Evolutionary conservation across 2,888 invertebrate species (phyloP).

Genomic region (Aphelenchoides bicaudatus): DNA sequence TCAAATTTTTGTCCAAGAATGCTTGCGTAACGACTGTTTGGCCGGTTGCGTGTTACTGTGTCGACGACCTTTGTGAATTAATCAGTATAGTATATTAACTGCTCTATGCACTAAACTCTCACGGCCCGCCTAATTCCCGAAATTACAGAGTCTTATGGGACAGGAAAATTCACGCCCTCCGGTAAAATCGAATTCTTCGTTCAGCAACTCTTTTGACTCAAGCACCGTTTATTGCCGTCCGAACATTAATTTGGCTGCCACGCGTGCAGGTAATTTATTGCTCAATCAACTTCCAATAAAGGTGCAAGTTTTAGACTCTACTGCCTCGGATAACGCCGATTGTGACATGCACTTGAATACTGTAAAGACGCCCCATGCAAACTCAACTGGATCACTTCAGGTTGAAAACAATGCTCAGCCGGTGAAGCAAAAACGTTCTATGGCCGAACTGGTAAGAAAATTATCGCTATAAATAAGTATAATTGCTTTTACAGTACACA

Average conservation of each 20-base stretch:
- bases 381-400: too few species aligned
- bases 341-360: background rate
- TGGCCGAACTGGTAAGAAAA: background rate
- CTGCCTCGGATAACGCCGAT: background rate
- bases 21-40: too few species aligned
- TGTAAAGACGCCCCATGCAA: too few species aligned
- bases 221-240: background rate
- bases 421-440: too few species aligned
- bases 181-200: background rate
- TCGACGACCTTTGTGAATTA: background rate
- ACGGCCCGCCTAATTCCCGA: background rate
- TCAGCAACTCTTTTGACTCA: constrained; percentile 8
- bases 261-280: too few species aligned
- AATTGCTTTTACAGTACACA: too few species aligned
- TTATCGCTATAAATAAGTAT: background rate
- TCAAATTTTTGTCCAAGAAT: too few species aligned
- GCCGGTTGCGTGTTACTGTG: too few species aligned
- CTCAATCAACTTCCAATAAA: too few species aligned
- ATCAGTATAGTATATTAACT: background rate
- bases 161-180: background rate
- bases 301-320: too few species aligned
- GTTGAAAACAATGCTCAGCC: too few species aligned
- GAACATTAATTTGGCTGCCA: background rate
- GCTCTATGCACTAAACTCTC: too few species aligned
- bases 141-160: constrained; percentile 1